Percentiles rank a stretch among this genome's conserved stretches.
phyloP scores from a whole-genome alignment of 2,888 invertebrate species.

The Vannuccia rotundouncinata region DNA sequence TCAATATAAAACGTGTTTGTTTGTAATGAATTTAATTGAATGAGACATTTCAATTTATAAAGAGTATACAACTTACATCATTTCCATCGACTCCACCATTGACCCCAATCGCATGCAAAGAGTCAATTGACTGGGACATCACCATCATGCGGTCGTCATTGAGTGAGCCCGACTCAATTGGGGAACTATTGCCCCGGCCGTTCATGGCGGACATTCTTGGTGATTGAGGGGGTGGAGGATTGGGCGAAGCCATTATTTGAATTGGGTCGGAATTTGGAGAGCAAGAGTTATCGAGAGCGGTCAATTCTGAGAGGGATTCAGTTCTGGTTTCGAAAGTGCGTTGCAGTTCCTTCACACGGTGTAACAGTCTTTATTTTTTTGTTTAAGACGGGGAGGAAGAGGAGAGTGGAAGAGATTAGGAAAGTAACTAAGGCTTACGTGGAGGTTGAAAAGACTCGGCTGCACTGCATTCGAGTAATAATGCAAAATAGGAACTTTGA shows the following conservation, averaged over 20 bases:
- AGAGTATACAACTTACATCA: constrained; percentile 26
- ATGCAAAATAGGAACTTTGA: too few relatives aligned
- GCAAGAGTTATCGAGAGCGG: too few relatives aligned
- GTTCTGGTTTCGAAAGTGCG: background rate
- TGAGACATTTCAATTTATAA: too few relatives aligned
- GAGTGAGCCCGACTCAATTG: background rate
- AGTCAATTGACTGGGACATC: constrained; percentile 8
- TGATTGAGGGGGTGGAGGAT: background rate
- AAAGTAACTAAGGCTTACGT: too few relatives aligned
- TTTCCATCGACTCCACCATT: background rate
- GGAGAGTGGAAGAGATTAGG: too few relatives aligned
- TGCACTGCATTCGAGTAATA: too few relatives aligned
- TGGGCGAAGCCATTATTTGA: background rate
- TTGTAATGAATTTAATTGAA: too few relatives aligned
- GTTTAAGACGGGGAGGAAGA: too few relatives aligned
- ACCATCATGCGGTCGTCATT: constrained; percentile 9
- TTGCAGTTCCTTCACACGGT: too few relatives aligned
- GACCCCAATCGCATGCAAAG: background rate
- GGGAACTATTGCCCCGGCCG: background rate
- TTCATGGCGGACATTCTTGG: background rate
- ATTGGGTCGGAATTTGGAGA: background rate
- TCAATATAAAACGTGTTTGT: too few relatives aligned
- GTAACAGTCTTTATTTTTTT: too few relatives aligned
- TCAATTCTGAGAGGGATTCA: background rate
- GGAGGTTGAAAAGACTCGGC: too few relatives aligned